Evolutionary conservation across 1,140 invertebrate species (phyloP).

Genomic region (Drosophila lacertosa): DNA sequence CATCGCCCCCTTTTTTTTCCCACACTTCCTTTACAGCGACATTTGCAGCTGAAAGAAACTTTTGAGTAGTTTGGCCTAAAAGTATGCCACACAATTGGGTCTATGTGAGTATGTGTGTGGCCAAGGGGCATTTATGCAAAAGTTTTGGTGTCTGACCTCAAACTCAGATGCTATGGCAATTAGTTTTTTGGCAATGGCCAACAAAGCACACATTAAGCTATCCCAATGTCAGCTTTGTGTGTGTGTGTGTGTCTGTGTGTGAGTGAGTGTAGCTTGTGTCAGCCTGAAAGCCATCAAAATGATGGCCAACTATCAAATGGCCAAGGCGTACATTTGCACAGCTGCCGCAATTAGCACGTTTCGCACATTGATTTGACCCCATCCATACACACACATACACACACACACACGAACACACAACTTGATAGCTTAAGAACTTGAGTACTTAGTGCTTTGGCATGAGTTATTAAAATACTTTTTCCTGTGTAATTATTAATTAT

Average conservation of each 20-base stretch:
- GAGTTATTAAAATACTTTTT: conserved; percentile 75
- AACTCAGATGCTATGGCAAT: conserved; percentile 56
- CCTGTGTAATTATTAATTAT: conserved; percentile 74
- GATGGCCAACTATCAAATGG: conserved; percentile 80
- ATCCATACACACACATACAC: not conserved
- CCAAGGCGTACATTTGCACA: conserved; percentile 75
- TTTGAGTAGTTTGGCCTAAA: conserved; percentile 63
- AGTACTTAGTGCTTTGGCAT: conserved; percentile 21
- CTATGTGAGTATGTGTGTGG: conserved; percentile 16
- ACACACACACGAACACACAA: conserved; percentile 2
- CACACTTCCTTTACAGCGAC: not conserved
- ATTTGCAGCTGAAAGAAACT: conserved; percentile 28
- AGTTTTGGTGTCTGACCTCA: conserved; percentile 47
- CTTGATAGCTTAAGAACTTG: conserved; percentile 31
- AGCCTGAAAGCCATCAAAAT: conserved; percentile 70
- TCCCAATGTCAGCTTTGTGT: conserved; percentile 4
- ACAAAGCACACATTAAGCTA: conserved; percentile 44
- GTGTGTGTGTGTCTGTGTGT: not conserved
- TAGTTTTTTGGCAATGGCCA: conserved; percentile 56
- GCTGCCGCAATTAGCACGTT: conserved; percentile 81
- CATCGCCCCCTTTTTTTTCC: not conserved
- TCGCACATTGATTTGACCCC: conserved; percentile 74
- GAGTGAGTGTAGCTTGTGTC: conserved; percentile 9
- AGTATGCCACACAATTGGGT: conserved; percentile 54
- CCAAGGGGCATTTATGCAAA: conserved; percentile 71